phyloP scores from a whole-genome alignment of 1,140 invertebrate species.

The Ridgeia piscesae region DNA sequence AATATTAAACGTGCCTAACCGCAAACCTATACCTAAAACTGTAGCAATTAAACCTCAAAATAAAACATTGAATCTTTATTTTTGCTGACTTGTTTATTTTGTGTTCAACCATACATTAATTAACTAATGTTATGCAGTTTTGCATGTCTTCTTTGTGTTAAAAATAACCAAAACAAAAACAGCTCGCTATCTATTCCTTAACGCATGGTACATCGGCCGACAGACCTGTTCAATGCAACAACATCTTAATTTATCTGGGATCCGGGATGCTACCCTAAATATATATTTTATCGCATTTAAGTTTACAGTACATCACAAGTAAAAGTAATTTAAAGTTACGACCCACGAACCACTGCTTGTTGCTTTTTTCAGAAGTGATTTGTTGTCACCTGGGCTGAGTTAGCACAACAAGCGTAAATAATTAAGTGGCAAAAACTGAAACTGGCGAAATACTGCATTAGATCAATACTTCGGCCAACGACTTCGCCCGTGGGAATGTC shows the following conservation, averaged over 20 bases:
- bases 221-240: no score
- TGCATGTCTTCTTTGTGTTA: no score
- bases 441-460: not conserved
- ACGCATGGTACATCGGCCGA: no score
- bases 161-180: no score
- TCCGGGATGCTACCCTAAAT: not conserved
- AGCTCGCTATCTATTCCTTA: no score
- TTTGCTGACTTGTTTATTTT: not conserved
- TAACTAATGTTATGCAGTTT: not conserved
- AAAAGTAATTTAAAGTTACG: not conserved
- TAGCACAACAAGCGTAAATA: not conserved
- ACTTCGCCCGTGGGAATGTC: not conserved
- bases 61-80: not conserved
- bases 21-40: not conserved
- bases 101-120: not conserved
- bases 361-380: not conserved
- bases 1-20: no score
- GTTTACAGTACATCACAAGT: not conserved
- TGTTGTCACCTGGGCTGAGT: not conserved
- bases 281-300: not conserved
- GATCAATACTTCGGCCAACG: not conserved
- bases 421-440: not conserved
- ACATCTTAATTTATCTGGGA: not conserved
- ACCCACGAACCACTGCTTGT: not conserved
- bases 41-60: not conserved